phyloP scores from a whole-genome alignment of 2,797 vertebrate genomes.

The Typhlichthys subterraneus region DNA sequence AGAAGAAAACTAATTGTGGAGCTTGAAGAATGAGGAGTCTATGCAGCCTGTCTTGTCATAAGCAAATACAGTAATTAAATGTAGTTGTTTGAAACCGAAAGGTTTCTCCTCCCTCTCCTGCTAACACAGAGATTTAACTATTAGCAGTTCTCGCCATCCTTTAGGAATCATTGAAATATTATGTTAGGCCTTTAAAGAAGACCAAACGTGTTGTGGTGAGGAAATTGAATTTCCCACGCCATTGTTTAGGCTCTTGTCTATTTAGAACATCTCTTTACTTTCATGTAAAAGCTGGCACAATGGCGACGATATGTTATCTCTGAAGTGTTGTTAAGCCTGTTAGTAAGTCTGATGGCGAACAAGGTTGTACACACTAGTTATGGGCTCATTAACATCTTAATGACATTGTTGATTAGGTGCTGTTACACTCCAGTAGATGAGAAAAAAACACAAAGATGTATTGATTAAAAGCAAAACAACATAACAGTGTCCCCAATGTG shows the following conservation, averaged over 20 bases:
- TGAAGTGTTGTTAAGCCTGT: slow-evolving; percentile 44
- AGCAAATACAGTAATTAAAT: not conserved
- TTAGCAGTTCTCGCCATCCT: not conserved
- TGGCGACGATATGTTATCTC: slow-evolving; percentile 28
- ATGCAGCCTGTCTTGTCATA: not conserved
- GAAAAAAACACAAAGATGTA: slow-evolving; percentile 33
- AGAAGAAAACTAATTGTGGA: too few species aligned
- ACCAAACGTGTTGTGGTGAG: slow-evolving; percentile 24
- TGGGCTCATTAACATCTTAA: slow-evolving; percentile 75
- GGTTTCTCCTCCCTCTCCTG: slow-evolving; percentile 47
- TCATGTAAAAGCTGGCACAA: slow-evolving; percentile 33
- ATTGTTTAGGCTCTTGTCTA: slow-evolving; percentile 43
- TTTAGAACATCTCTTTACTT: slow-evolving; percentile 6
- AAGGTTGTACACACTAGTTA: slow-evolving; percentile 57
- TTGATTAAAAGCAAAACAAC: slow-evolving; percentile 25
- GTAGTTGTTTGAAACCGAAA: slow-evolving; percentile 54
- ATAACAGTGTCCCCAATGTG: slow-evolving; percentile 6
- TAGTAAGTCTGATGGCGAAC: slow-evolving; percentile 45
- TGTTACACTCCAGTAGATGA: slow-evolving; percentile 67
- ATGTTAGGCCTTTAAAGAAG: slow-evolving; percentile 26
- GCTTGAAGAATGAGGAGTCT: too few species aligned
- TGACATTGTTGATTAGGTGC: slow-evolving; percentile 57
- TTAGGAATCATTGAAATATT: slow-evolving; percentile 18
- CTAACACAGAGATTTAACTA: slow-evolving; percentile 46
- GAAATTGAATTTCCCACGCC: slow-evolving; percentile 44